phyloP scores from a whole-genome alignment of 2,113 vertebrate species.

The Cacatua alba region DNA sequence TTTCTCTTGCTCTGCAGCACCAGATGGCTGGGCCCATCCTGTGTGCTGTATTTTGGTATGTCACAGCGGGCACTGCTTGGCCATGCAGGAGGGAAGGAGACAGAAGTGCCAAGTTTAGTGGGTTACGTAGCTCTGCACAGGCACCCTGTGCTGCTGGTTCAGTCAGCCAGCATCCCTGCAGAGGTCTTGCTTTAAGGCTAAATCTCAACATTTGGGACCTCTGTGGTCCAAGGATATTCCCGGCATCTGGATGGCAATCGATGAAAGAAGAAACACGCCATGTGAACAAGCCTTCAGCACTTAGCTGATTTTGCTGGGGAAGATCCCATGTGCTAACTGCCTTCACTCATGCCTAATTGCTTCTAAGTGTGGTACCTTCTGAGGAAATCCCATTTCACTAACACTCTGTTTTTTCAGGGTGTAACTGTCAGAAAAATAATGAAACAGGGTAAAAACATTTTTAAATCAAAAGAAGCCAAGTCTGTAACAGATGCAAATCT shows the following conservation, averaged over 20 bases:
- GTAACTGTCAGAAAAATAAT: slow-evolving; percentile 19
- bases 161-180: background rate
- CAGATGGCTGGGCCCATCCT: background rate
- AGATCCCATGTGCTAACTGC: background rate
- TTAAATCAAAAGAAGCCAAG: background rate
- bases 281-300: background rate
- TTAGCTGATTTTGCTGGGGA: background rate
- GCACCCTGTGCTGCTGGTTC: background rate
- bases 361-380: slow-evolving; percentile 1
- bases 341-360: background rate
- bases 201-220: background rate
- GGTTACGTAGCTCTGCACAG: background rate
- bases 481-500: background rate
- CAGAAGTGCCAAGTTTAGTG: background rate
- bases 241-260: background rate
- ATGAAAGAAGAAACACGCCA: background rate
- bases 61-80: background rate
- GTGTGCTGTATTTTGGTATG: background rate
- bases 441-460: background rate
- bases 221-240: background rate
- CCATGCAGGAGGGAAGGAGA: background rate
- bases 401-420: background rate
- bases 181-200: background rate
- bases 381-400: background rate
- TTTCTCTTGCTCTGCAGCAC: background rate